These are phyloP conservation scores for Rhinatrema bivittatum DNA, from an alignment of 2,797 vertebrate species.

Conservation along the genomic window DNA sequence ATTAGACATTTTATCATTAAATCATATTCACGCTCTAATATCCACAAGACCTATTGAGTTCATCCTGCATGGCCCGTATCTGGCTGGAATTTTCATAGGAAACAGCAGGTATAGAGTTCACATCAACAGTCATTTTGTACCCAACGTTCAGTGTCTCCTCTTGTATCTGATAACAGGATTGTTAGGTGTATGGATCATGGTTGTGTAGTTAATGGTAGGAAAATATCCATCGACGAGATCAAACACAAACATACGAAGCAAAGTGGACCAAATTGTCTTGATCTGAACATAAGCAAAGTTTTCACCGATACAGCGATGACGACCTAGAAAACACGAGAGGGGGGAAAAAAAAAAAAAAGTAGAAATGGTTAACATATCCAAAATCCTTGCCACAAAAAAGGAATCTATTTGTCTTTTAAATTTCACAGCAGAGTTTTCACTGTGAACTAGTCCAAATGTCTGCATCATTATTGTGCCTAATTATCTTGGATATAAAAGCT, in stretches of 20 bases:
- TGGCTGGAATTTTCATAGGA: too few relatives aligned
- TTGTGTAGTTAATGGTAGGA: slow-evolving; percentile 89
- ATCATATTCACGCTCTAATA: too few relatives aligned
- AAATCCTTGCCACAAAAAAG: neutral
- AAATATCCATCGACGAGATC: slow-evolving; percentile 85
- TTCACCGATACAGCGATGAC: slow-evolving; percentile 95
- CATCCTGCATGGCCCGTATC: too few relatives aligned
- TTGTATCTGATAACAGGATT: slow-evolving; percentile 86
- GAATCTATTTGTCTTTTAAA: neutral
- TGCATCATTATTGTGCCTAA: too few relatives aligned
- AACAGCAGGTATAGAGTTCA: too few relatives aligned
- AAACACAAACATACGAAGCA: slow-evolving; percentile 86
- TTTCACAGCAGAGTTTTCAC: rapidly evolving
- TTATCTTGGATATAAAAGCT: too few relatives aligned
- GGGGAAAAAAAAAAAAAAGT: slow-evolving; percentile 3
- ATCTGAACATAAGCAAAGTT: slow-evolving; percentile 97
- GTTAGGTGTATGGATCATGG: slow-evolving; percentile 94
- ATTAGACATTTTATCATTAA: too few relatives aligned
- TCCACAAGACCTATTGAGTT: too few relatives aligned
- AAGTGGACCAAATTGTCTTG: slow-evolving; percentile 94
- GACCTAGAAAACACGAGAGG: too few relatives aligned
- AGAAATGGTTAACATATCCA: neutral
- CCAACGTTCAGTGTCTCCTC: slow-evolving; percentile 38
- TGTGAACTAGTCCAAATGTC: neutral
- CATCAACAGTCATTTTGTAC: too few relatives aligned